Evolutionary conservation across 2,797 vertebrate genomes (phyloP), one percentile per base, ranked within the genome.

Genomic region (Anolis apletophallus): DNA sequence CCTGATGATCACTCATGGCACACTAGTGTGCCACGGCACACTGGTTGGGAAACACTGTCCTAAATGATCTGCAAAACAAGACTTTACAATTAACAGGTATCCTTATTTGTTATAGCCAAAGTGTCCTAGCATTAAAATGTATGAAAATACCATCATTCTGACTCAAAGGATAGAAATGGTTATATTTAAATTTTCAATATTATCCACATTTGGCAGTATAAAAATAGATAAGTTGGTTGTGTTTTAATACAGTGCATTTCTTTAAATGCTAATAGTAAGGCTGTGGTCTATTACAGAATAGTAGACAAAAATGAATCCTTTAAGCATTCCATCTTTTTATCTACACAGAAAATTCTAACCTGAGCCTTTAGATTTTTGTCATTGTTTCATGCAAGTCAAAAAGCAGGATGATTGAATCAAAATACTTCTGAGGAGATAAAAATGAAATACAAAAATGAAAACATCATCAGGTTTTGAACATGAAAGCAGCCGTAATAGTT

Each of bases 401-500:
- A 92, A 26, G 7, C 77, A 85, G 32, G n/a, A 83, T 29, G 0
- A 89, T 67, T 5, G 73, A 11, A 71, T 5, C 5, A 10, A 81
- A 86, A 83, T 81, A 81, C 5, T 88, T 57, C 46, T 78, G 11
- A 16, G 80, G n/a, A 87, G 59, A 46, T 50, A 85, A 23, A 64
- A 90, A 87, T 89, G 75, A 88, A 86, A 52, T 89, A 6, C n/a
- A 80, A 79, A 87, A 92, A 81, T 84, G n/a, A 34, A 92, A 92
- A 77, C 19, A 19, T 89, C 17, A 81, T 89, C 68, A 90, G 23
- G 14, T 55, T 85, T 87, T 59, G 73, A 29, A 85, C 64, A 77
- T 67, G 23, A 89, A 93, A 92, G 46, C 13, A 85, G 54, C 7
- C 86, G 85, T 82, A 84, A 69, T 0, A 74, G 26, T 11, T 16